Conservation (phyloP, 30 jellyfish, hydroid and myxozoan species). For the Calvadosia cruxmelitensis region DNA sequence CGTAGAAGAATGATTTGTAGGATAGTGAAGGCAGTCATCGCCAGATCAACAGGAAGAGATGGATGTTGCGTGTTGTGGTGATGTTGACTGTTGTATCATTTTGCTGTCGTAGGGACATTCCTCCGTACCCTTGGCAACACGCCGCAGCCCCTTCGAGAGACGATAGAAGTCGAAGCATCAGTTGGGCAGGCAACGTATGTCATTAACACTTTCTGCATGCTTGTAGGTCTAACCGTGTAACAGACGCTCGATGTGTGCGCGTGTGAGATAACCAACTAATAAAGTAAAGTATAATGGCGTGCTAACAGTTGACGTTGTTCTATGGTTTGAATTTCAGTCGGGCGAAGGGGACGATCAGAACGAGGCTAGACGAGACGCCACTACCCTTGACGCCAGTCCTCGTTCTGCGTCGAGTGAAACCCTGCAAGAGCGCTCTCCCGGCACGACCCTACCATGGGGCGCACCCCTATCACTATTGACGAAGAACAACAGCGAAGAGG, state of each 20-base stretch:
- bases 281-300: too few relatives aligned
- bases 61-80: background rate
- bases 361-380: background rate
- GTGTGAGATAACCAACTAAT: too few relatives aligned
- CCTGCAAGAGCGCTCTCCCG: slow-evolving; percentile 3
- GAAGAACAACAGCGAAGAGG: background rate
- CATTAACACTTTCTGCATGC: background rate
- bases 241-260: background rate
- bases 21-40: too few relatives aligned
- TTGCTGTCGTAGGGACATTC: slow-evolving; percentile 33
- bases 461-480: background rate
- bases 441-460: background rate
- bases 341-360: background rate
- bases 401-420: slow-evolving; percentile 19
- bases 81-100: background rate
- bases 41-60: background rate
- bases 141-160: slow-evolving; percentile 35
- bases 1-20: too few relatives aligned
- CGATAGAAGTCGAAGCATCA: slow-evolving; percentile 65
- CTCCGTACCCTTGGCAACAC: slow-evolving; percentile 75
- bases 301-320: too few relatives aligned
- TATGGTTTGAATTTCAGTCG: too few relatives aligned
- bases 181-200: slow-evolving; percentile 91
- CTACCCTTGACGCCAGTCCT: background rate
- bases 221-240: background rate